Evolutionary conservation across 1,140 invertebrate species (phyloP).

Genomic region (Drosophila nigrodunni): DNA sequence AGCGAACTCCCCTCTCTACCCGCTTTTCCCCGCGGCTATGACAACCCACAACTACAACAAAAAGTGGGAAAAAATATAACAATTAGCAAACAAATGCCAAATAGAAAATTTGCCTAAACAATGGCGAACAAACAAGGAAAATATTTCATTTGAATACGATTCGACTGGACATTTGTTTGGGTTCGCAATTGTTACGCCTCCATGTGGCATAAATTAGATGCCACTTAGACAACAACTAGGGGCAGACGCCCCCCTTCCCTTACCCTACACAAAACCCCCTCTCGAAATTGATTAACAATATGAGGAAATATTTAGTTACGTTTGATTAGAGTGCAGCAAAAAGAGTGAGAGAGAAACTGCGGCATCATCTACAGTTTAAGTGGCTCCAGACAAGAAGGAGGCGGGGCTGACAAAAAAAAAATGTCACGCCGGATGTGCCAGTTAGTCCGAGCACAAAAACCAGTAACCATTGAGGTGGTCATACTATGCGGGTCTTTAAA

Average conservation of each 20-base stretch:
- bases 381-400: constrained; percentile 13
- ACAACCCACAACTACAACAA: constrained; percentile 20
- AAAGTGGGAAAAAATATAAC: constrained; percentile 34
- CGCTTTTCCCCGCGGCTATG: constrained; percentile 25
- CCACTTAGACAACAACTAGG: constrained; percentile 36
- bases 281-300: constrained; percentile 67
- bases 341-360: constrained; percentile 24
- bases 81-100: constrained; percentile 58
- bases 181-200: constrained; percentile 58
- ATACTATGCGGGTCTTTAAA: constrained; percentile 51
- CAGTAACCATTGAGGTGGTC: constrained; percentile 29
- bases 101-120: constrained; percentile 60
- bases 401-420: constrained; percentile 11
- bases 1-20: background rate
- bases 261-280: background rate
- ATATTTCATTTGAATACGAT: constrained; percentile 55
- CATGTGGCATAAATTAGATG: constrained; percentile 63
- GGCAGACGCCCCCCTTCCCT: constrained; percentile 9
- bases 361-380: constrained; percentile 47
- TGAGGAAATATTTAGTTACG: constrained; percentile 78
- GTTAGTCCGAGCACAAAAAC: constrained; percentile 41
- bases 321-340: constrained; percentile 45
- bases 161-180: constrained; percentile 52
- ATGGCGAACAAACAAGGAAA: constrained; percentile 48
- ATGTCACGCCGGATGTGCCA: constrained; percentile 62